Evolutionary conservation across 2,888 invertebrate genomes (phyloP).

Genomic region (Harmothoe impar): DNA sequence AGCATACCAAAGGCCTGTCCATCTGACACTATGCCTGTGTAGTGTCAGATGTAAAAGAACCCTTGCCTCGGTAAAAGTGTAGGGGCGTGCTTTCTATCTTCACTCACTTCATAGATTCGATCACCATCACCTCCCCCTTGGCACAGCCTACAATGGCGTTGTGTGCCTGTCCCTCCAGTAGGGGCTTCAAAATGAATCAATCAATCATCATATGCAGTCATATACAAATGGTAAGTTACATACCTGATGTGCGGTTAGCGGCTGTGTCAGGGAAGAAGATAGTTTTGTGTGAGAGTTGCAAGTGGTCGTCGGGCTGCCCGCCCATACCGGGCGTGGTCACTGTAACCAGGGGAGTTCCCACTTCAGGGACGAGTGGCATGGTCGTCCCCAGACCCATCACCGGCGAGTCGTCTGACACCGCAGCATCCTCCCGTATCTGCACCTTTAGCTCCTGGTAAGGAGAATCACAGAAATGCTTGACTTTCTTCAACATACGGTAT

Average conservation of each 20-base stretch:
- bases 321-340: constrained; percentile 12
- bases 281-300: neutral
- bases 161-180: no score
- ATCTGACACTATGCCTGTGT: no score
- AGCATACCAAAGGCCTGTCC: no score
- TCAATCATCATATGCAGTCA: no score
- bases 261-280: constrained; percentile 28
- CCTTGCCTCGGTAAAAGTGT: no score
- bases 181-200: no score
- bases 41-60: no score
- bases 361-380: neutral
- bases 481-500: neutral
- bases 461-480: neutral
- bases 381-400: neutral
- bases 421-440: constrained; percentile 20
- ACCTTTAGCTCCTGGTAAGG: constrained; percentile 41
- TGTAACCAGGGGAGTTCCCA: neutral
- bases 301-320: neutral
- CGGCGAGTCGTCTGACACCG: neutral
- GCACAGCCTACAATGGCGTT: no score
- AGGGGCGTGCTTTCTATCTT: no score
- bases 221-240: neutral
- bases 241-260: constrained; percentile 26
- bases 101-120: no score
- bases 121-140: no score